phyloP scores from a whole-genome alignment of 2,797 vertebrate genomes.

The Molossus alvarezi region DNA sequence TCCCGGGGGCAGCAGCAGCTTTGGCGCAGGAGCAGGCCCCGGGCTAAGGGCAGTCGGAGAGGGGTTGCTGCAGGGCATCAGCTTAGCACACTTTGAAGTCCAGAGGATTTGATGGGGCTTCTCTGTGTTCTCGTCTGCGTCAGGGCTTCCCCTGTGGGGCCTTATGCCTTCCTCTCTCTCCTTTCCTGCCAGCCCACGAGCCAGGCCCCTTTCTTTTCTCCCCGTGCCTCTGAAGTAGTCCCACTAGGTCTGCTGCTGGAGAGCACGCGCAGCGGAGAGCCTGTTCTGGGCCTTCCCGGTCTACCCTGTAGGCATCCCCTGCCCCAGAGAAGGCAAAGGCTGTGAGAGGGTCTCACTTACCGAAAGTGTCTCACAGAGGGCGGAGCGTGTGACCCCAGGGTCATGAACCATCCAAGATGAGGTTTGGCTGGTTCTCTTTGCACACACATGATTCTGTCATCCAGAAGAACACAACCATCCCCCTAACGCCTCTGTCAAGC shows the following conservation, averaged over 20 bases:
- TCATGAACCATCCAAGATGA: not conserved
- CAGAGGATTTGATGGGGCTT: not conserved
- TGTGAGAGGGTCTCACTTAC: not conserved
- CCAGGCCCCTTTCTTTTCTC: not conserved
- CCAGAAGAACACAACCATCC: not conserved
- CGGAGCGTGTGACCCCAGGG: not conserved
- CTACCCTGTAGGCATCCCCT: not conserved
- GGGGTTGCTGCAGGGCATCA: not conserved
- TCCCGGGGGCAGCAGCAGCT: not conserved
- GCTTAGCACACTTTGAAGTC: not conserved
- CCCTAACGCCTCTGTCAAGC: too few species aligned
- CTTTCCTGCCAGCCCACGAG: not conserved
- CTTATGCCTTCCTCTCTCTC: not conserved
- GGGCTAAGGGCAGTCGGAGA: not conserved
- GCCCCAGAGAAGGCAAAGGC: not conserved
- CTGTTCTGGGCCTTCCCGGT: not conserved
- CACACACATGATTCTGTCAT: not conserved
- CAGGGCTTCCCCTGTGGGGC: too few species aligned
- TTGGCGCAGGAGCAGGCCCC: not conserved
- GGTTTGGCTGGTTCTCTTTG: not conserved
- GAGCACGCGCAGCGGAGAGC: not conserved
- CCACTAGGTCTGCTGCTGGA: not conserved
- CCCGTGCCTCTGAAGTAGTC: not conserved
- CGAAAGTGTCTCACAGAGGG: not conserved
- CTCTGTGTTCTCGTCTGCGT: not conserved